These are phyloP conservation scores for Perizoma flavofasciatum DNA, from an alignment of 2,888 invertebrate genomes.

Conservation along the genomic window DNA sequence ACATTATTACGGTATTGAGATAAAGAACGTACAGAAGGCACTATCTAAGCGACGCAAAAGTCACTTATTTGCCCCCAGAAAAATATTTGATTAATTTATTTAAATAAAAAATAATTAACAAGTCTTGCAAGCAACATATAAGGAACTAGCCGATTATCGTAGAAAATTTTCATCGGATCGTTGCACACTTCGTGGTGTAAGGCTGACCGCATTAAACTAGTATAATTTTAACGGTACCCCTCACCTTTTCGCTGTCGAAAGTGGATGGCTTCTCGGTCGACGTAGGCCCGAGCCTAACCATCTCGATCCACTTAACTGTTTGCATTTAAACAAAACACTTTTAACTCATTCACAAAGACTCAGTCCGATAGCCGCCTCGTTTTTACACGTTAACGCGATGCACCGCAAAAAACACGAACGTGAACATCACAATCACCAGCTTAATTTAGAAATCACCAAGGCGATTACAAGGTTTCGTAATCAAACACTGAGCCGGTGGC, in stretches of 20 bases:
- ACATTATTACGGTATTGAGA: constrained; percentile 19
- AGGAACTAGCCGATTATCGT: not conserved
- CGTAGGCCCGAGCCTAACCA: constrained; percentile 72
- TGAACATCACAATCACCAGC: constrained; percentile 62
- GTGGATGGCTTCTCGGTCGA: constrained; percentile 60
- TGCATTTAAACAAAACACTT: constrained; percentile 62
- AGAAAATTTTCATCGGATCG: constrained; percentile 24
- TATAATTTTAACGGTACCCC: constrained; percentile 50
- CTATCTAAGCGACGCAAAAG: constrained; percentile 21
- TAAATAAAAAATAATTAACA: too few relatives aligned
- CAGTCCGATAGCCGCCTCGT: constrained; percentile 34
- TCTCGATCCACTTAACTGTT: constrained; percentile 79
- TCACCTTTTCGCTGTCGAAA: constrained; percentile 75
- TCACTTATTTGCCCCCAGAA: constrained; percentile 13
- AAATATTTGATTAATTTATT: constrained; percentile 1
- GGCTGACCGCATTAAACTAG: constrained; percentile 25
- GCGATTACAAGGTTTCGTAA: constrained; percentile 70
- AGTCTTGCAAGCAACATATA: too few relatives aligned
- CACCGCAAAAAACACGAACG: constrained; percentile 57
- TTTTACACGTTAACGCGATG: constrained; percentile 45
- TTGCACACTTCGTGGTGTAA: constrained; percentile 14
- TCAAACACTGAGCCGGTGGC: constrained; percentile 60
- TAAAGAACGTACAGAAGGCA: constrained; percentile 10
- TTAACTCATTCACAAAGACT: constrained; percentile 45
- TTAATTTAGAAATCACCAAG: constrained; percentile 73